Percentiles rank a stretch among this genome's conserved stretches.
Evolutionary conservation across 2,888 invertebrate genomes (phyloP).

Genomic region (Hydrotaea cyrtoneurina): DNA sequence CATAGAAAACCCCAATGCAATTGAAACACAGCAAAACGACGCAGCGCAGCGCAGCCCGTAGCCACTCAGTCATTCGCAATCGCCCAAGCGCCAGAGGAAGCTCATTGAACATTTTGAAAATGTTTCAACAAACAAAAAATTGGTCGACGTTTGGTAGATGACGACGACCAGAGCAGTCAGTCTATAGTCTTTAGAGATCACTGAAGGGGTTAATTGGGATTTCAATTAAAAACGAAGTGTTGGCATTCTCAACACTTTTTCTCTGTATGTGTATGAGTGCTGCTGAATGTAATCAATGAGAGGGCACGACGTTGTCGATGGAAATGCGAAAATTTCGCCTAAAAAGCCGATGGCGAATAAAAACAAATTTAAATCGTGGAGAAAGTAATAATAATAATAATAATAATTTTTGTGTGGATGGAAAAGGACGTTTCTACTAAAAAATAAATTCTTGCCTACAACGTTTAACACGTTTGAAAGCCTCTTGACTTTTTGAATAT

Average conservation of each 20-base stretch:
- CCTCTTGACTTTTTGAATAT: too few species aligned
- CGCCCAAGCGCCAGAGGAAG: neutral
- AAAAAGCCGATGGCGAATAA: neutral
- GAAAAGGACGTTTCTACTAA: too few species aligned
- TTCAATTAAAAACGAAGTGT: slow-evolving; percentile 61
- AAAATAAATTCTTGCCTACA: too few species aligned
- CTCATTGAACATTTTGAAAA: slow-evolving; percentile 25
- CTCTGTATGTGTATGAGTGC: too few species aligned
- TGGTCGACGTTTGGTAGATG: neutral
- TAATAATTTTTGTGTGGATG: too few species aligned
- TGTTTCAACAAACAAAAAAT: neutral
- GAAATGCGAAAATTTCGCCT: neutral
- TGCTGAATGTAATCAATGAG: neutral
- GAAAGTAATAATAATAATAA: too few species aligned
- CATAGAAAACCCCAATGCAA: slow-evolving; percentile 53
- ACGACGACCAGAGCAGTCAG: neutral
- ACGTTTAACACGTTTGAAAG: too few species aligned
- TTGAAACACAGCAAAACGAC: slow-evolving; percentile 24
- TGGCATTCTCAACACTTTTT: slow-evolving; percentile 33
- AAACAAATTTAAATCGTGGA: neutral
- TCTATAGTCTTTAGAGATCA: slow-evolving; percentile 53
- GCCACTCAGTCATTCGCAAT: neutral
- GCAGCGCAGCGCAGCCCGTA: too few species aligned
- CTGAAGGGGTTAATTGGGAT: slow-evolving; percentile 64
- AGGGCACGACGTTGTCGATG: too few species aligned